Base-by-base conservation (phyloP, 2,888 invertebrate species). In the Ceramica pisi region DNA sequence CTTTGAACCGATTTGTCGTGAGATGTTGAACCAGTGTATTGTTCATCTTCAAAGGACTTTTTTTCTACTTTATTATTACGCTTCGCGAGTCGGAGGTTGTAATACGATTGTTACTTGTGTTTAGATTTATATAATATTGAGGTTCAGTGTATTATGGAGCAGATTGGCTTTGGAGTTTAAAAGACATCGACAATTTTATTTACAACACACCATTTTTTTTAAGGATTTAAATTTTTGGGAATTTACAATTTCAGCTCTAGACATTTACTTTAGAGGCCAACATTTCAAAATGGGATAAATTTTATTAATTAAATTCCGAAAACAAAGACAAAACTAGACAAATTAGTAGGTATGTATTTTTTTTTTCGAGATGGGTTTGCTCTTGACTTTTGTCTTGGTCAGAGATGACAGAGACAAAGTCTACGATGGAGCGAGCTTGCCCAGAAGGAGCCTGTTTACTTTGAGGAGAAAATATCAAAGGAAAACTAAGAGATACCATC, bases 11-110 rank as follows among this genome's bases (percentile, higher is more conserved):
- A 93, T 94, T 94, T 92, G 86, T 84, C 84, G 86, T 79, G 90
- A 90, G 83, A 87, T 86, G 83, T 68, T 66, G 85, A 82, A 81
- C 75, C 78, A 88, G 90, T 89, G 92, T 90, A 92, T 95, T 95
- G 94, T 95, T 91, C 89, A 82, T 91, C 91, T 90, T 94, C 94
- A 94, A 95, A 95, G 91, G 88, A 87, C 31, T 88, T 92, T 91
- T 91, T 92, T 91, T 88, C 83, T 86, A 86, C 89, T 90, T 93
- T 94, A 91, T 94, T 94, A 94, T 94, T 93, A 92, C 93, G 94
- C 92, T 91, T 63, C 62, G 67, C 31, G 63, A 59, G 60, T 65
- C 60, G 66, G 56, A 83, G 68, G 59, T 74, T 86, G 82, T 85
- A 87, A 87, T 86, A 80, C 78, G 83, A 87, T 89, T 90, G 89